Base-by-base conservation (phyloP, 2,888 invertebrate genomes). In the Athalia circularis region DNA sequence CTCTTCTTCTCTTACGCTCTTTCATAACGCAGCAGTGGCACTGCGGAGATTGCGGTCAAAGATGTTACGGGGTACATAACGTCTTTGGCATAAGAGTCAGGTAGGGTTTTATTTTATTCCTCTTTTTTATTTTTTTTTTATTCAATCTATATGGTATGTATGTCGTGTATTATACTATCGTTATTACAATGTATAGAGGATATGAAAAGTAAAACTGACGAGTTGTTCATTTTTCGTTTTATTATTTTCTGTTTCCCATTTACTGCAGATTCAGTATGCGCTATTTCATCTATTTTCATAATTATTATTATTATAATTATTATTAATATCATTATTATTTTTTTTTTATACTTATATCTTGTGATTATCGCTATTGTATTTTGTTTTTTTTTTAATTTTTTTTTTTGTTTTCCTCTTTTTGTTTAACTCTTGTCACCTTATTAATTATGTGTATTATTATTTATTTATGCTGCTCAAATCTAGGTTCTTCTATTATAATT, bases 21-120 rank as follows among this genome's bases (percentile, higher is more conserved):
- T 29, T 29, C 2, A 29, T 29, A 29, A 29, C 2, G 48, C 48
- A 65, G 48, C 65, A 15, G 65, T 64, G 64, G 54, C 70, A 70
- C 29, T 29, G 29, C 29, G 2, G 29, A 29, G 29, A 29, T 29
- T 29, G 29, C 70, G 54, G 43, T 70, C 72, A 72, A 72, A 72
- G 72, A 72, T 72, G 72, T 72, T 72, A 72, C 59, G 75, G 75
- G 75, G 52, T 15, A 59, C 61, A 61, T 72, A 61, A 72, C 72
- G 59, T 72, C 72, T 72, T 72, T 72, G 72, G 72, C 72, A 72
- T 70, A 52, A 29, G 15, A 45, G 68, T 54, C 43, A 68, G 59
- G 70, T 43, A 43, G 43, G 29, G 43, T 15, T 62, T 4, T 65
- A 45, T n/a, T 45, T 3, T 47, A 9, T 7, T 62, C 6, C 7